Base-by-base conservation (phyloP, 1,140 invertebrate genomes). In the Colletes latitarsis region DNA sequence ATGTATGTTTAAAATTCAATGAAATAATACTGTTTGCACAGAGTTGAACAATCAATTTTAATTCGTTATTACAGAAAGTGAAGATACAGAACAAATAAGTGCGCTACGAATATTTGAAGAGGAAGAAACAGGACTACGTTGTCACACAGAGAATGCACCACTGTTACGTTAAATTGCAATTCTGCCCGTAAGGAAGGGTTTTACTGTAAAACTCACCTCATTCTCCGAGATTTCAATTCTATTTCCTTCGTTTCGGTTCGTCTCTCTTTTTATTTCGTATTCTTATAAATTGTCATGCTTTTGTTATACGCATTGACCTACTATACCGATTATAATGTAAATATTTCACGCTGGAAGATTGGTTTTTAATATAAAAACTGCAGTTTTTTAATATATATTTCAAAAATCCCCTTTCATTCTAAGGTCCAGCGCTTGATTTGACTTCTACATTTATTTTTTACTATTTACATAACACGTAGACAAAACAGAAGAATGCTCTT, bases 171-270 rank as follows among this genome's bases (percentile, higher is more conserved):
- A 57, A 17, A 15, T 15, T n/a, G 52, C 19, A 68, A 68, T 70
- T 82, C 63, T 80, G 83, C 82, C 68, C 71, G 72, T 71, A 74
- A 87, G 74, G 63, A 70, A 83, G 68, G 72, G 71, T 77, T 81
- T 78, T 78, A 73, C 71, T 78, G 58, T 21, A 78, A 49, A 77
- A 69, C 58, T 19, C 52, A 21, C 39, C 81, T 84, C 70, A 68
- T 80, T 75, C n/a, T 1, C 43, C 15, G 43, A 64, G 62, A 82
- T 86, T 81, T 74, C 77, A 73, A 19, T 55, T 67, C 67, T 19
- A 53, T 21, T 49, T 4, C 4, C 6, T 12, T 19, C 8, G 14
- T 41, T 6, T 8, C 15, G 15, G 4, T 14, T 62, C 9, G 1
- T 6, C 41, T 66, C 4, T 39, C 6, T 1, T 19, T 10, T 39